These are phyloP conservation scores for Pteropus rufus DNA, from an alignment of 2,797 vertebrate genomes.

Conservation along the genomic window DNA sequence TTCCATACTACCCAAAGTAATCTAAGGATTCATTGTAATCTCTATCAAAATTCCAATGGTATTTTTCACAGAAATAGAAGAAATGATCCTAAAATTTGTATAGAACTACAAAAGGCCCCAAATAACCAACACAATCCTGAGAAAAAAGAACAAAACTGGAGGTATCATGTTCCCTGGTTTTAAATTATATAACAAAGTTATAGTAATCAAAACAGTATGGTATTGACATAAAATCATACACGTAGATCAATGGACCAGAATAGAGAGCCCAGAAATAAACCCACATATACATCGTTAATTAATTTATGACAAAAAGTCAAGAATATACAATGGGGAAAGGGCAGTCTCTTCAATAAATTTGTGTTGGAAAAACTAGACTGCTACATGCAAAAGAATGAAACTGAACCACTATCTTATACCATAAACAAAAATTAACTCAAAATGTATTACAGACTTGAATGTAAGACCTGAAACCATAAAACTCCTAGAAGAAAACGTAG, in stretches of 20 bases:
- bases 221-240: background rate
- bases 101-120: background rate
- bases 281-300: background rate
- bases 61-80: background rate
- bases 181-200: background rate
- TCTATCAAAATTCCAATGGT: background rate
- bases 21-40: background rate
- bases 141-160: background rate
- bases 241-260: background rate
- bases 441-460: background rate
- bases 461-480: background rate
- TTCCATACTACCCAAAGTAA: background rate
- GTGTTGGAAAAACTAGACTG: background rate
- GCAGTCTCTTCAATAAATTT: background rate
- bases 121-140: background rate
- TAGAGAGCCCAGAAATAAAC: background rate
- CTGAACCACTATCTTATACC: background rate
- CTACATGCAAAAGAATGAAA: background rate
- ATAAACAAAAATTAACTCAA: background rate
- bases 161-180: background rate
- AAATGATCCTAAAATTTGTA: background rate
- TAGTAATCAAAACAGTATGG: background rate
- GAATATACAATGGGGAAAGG: background rate
- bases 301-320: background rate
- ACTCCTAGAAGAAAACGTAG: background rate